Evolutionary conservation across 1,140 invertebrate species (phyloP).

Genomic region (Rhynchophorus ferrugineus): DNA sequence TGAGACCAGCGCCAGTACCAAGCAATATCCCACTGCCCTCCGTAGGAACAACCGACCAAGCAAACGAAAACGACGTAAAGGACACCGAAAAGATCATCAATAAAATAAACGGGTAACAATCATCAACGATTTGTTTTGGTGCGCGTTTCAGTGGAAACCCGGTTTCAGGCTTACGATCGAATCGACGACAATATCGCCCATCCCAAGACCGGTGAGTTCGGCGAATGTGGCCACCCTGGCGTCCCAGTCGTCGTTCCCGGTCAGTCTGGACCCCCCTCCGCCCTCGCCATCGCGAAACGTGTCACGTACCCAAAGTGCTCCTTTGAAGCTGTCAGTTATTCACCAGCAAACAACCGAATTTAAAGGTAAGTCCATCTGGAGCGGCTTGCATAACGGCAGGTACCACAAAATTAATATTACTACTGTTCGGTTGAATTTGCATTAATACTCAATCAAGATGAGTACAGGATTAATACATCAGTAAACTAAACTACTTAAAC

Average conservation of each 20-base stretch:
- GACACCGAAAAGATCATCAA: not conserved
- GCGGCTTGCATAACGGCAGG: too few species aligned
- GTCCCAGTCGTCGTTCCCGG: conserved; percentile 31
- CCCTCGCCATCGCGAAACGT: conserved; percentile 15
- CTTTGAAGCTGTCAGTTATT: conserved; percentile 7
- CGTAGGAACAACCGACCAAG: not conserved
- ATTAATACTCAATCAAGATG: too few species aligned
- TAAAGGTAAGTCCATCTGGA: conserved; percentile 8
- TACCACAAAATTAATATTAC: too few species aligned
- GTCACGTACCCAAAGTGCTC: conserved; percentile 15
- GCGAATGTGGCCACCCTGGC: conserved; percentile 32
- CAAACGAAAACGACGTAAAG: not conserved
- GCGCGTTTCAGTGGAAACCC: too few species aligned
- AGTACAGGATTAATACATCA: too few species aligned
- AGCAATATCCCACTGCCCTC: not conserved
- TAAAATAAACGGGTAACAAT: not conserved
- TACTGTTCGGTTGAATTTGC: too few species aligned
- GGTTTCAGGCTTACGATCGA: conserved; percentile 11
- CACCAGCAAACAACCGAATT: conserved; percentile 3
- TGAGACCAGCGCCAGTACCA: conserved; percentile 42
- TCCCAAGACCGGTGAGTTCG: conserved; percentile 36
- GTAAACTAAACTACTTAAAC: too few species aligned
- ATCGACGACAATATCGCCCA: conserved; percentile 35
- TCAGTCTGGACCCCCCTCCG: conserved; percentile 34
- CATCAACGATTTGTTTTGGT: too few species aligned